Base-by-base conservation (phyloP, 2,888 invertebrate genomes). In the Drosophila silvestris region DNA sequence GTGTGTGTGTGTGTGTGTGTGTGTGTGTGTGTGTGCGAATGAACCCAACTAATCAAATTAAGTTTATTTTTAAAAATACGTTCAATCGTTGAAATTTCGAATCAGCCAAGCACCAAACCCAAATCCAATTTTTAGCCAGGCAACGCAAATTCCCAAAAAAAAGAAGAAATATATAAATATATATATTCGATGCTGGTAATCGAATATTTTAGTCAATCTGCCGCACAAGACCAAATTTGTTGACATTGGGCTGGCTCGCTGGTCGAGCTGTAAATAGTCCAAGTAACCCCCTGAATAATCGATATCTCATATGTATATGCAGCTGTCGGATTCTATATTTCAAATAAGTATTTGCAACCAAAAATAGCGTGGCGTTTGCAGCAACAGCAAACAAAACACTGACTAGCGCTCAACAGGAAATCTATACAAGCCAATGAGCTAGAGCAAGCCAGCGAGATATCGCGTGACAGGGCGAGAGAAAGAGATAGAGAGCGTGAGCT, bases 11-110 rank as follows among this genome's bases (percentile, higher is more conserved):
- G 3, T 28, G 28, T 28, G 28, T 28, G 22, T 26, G 53, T 67
- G 51, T 67, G 61, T 73, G 56, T 37, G 14, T 68, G 62, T 61
- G 74, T 74, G 79, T 85, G 74, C 68, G 87, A 85, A 71, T 87
- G 85, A 85, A 85, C 87, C 85, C 82, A 77, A 77, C 85, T 86
- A 86, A 86, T 86, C 85, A 87, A 85, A 86, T 86, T 87, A 86
- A 71, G 70, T 79, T 83, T 86, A 87, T 82, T 85, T 86, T 83
- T 73, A 77, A 67, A 71, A 56, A 66, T 16, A 58, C 58, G 44
- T 64, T 77, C 47, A 67, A 47, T 26, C 37, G 50, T 64, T 64
- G 51, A 68, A 81, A 72, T 56, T 75, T 74, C 51, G 52, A 62
- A 68, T 70, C 39, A 47, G 65, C 61, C 22, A 37, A 44, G 28